phyloP scores from a whole-genome alignment of 2,888 invertebrate genomes.

The Drosophila formosana region DNA sequence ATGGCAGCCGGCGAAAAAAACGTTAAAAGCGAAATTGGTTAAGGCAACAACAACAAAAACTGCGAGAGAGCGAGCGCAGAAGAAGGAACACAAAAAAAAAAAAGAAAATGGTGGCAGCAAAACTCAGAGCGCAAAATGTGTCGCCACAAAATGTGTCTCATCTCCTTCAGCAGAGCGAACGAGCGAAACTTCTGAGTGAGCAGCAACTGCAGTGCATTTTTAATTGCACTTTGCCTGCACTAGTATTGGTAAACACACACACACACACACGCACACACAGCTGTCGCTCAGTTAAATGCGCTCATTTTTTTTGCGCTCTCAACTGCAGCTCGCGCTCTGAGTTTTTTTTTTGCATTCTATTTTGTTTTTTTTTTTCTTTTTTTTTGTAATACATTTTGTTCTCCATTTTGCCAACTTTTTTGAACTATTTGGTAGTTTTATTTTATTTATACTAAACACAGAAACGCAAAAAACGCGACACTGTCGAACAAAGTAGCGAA shows the following conservation, averaged over 20 bases:
- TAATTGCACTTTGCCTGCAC: constrained; percentile 66
- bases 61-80: constrained; percentile 24
- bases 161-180: constrained; percentile 41
- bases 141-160: constrained; percentile 38
- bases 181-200: constrained; percentile 41
- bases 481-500: constrained; percentile 18
- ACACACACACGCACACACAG: constrained; percentile 30
- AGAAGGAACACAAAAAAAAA: constrained; percentile 13
- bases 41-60: constrained; percentile 31
- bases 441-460: constrained; percentile 50
- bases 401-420: constrained; percentile 71
- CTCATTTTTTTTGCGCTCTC: constrained; percentile 44
- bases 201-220: constrained; percentile 65
- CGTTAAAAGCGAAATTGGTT: constrained; percentile 81
- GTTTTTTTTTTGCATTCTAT: constrained; percentile 38
- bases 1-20: constrained; percentile 77
- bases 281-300: constrained; percentile 51
- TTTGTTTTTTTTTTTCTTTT: constrained; percentile 18
- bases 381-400: constrained; percentile 64
- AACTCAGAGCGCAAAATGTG: constrained; percentile 58
- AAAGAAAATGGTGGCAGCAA: constrained; percentile 72
- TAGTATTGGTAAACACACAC: constrained; percentile 37
- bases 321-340: constrained; percentile 33
- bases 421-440: constrained; percentile 40
- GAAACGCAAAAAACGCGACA: constrained; percentile 5